A percentile compares a stretch with the other conserved stretches of the same genome.
Evolutionary conservation across 1,140 invertebrate species (phyloP).

Genomic region (Bombyx mandarina): DNA sequence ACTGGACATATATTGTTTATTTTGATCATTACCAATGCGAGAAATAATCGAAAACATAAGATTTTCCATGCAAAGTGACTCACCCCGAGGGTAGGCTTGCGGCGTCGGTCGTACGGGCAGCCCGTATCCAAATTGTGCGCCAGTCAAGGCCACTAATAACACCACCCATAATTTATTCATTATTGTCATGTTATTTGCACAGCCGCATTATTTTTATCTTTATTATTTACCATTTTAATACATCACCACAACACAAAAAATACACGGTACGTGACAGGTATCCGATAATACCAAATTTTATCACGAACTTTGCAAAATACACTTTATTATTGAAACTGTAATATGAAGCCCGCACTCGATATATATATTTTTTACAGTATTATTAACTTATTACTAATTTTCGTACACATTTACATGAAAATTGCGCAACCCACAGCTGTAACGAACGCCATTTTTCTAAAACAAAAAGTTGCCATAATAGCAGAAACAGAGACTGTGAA

Average conservation of each 20-base stretch:
- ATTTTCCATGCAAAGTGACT: conserved; percentile 31
- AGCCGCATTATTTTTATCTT: conserved; percentile 62
- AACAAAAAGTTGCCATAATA: conserved; percentile 30
- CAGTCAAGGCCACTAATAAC: conserved; percentile 53
- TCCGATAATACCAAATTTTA: conserved; percentile 19
- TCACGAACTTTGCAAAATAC: too few species aligned
- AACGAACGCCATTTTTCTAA: conserved; percentile 66
- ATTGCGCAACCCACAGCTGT: conserved; percentile 69
- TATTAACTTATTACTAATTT: conserved; percentile 46
- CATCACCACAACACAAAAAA: conserved; percentile 68
- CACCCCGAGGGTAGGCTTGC: conserved; percentile 59
- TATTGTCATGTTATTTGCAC: conserved; percentile 63
- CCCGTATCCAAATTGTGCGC: conserved; percentile 45
- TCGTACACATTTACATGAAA: conserved; percentile 63
- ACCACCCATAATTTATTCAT: conserved; percentile 63
- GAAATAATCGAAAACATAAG: conserved; percentile 20
- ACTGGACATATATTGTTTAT: too few species aligned
- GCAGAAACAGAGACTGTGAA: too few species aligned
- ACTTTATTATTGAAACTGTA: too few species aligned
- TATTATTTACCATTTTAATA: conserved; percentile 66
- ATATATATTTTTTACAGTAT: conserved; percentile 40
- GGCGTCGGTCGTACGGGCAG: conserved; percentile 53
- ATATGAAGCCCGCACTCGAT: too few species aligned
- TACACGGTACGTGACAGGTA: conserved; percentile 63
- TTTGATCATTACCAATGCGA: too few species aligned